These are phyloP conservation scores for Dryoscopus gambensis DNA, from an alignment of 2,113 vertebrate genomes.

Conservation along the genomic window DNA sequence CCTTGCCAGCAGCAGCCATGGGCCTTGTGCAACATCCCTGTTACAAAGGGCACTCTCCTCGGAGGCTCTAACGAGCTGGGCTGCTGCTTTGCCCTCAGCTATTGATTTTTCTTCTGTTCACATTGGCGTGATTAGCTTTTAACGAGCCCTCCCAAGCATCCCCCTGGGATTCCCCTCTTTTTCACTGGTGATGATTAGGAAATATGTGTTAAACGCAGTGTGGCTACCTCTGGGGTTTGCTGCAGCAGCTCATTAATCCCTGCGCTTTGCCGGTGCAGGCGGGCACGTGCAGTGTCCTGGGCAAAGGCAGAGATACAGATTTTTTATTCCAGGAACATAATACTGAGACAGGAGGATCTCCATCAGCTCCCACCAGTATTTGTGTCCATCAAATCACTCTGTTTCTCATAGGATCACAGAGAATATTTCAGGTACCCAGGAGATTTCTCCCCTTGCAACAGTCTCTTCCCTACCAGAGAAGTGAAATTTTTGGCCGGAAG, in stretches of 20 bases:
- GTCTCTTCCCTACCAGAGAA: background rate
- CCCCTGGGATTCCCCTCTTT: background rate
- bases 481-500: background rate
- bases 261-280: accelerated
- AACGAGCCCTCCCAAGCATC: background rate
- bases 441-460: background rate
- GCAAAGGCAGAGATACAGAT: background rate
- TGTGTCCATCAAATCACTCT: background rate
- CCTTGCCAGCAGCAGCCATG: background rate
- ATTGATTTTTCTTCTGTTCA: background rate
- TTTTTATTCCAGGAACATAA: background rate
- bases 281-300: accelerated
- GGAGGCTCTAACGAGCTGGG: background rate
- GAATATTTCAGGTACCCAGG: background rate
- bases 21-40: background rate
- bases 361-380: background rate
- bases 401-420: background rate
- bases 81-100: background rate
- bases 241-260: background rate
- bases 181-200: background rate
- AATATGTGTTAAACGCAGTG: background rate
- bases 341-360: background rate
- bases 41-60: background rate
- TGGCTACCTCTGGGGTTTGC: background rate
- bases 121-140: background rate